Evolutionary conservation across 1,140 invertebrate genomes (phyloP).

Genomic region (Muscidifurax raptorellus): DNA sequence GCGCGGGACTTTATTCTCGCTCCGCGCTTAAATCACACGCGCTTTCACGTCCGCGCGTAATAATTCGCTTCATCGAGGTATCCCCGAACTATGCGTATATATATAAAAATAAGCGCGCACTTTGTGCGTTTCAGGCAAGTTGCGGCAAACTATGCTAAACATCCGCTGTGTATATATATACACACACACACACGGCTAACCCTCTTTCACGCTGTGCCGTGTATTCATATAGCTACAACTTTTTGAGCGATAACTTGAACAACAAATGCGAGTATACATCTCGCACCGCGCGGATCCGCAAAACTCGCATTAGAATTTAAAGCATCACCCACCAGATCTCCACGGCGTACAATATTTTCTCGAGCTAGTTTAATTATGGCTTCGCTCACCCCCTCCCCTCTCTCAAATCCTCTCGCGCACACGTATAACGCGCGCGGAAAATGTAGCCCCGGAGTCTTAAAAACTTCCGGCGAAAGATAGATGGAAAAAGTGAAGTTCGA

Average conservation of each 20-base stretch:
- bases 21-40: slow-evolving; percentile 2
- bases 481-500: slow-evolving; percentile 39
- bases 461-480: slow-evolving; percentile 37
- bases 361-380: slow-evolving; percentile 40
- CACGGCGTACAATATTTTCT: not conserved
- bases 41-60: not conserved
- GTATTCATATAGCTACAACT: not conserved
- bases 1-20: slow-evolving; percentile 26
- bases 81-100: too few relatives aligned
- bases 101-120: not conserved
- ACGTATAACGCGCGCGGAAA: slow-evolving; percentile 22
- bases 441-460: slow-evolving; percentile 22
- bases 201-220: too few relatives aligned
- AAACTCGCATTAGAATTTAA: not conserved
- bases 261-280: slow-evolving; percentile 17
- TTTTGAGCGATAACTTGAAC: slow-evolving; percentile 13
- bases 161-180: not conserved
- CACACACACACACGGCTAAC: not conserved
- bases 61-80: too few relatives aligned
- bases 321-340: too few relatives aligned
- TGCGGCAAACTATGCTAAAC: too few relatives aligned
- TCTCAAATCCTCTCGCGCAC: too few relatives aligned
- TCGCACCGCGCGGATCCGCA: not conserved
- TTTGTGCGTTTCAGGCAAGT: not conserved
- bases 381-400: not conserved